phyloP scores from a whole-genome alignment of 92 coral and sea anemone genomes.

The Chrysogorgia sp. region DNA sequence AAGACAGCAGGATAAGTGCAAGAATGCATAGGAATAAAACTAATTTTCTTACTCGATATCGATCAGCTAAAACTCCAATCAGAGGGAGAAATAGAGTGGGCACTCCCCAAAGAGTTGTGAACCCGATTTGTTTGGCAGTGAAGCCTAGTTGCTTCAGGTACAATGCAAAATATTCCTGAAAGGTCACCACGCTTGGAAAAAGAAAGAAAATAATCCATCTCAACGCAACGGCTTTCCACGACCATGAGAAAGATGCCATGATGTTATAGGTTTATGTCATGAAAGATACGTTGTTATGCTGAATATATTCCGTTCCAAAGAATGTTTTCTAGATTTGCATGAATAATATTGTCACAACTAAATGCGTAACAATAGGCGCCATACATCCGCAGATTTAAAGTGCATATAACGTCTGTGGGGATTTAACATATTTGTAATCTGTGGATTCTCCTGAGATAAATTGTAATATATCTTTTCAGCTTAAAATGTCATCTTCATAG shows the following conservation, averaged over 20 bases:
- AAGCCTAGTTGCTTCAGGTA: slow-evolving; percentile 3
- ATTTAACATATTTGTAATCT: too few relatives aligned
- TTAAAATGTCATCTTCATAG: too few relatives aligned
- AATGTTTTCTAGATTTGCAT: too few relatives aligned
- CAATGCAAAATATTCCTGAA: background rate
- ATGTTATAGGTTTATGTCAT: too few relatives aligned
- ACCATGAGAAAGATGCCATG: background rate
- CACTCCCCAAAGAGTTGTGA: background rate
- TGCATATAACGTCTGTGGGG: too few relatives aligned
- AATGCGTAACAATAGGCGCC: too few relatives aligned
- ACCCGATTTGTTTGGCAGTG: background rate
- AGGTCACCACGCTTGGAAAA: background rate
- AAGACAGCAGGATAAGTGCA: background rate
- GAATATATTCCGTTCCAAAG: too few relatives aligned
- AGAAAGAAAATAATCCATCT: background rate
- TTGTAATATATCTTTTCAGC: too few relatives aligned
- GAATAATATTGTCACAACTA: too few relatives aligned
- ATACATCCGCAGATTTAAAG: too few relatives aligned
- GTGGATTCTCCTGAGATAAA: too few relatives aligned
- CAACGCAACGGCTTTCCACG: background rate
- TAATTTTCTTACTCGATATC: background rate
- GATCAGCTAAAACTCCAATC: background rate
- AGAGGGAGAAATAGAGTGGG: background rate
- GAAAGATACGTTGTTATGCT: too few relatives aligned
- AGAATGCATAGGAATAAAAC: background rate